Percentiles rank a stretch among this genome's conserved stretches.
phyloP scores from a whole-genome alignment of 92 coral and sea anemone species.

The Zoanthus sociatus region DNA sequence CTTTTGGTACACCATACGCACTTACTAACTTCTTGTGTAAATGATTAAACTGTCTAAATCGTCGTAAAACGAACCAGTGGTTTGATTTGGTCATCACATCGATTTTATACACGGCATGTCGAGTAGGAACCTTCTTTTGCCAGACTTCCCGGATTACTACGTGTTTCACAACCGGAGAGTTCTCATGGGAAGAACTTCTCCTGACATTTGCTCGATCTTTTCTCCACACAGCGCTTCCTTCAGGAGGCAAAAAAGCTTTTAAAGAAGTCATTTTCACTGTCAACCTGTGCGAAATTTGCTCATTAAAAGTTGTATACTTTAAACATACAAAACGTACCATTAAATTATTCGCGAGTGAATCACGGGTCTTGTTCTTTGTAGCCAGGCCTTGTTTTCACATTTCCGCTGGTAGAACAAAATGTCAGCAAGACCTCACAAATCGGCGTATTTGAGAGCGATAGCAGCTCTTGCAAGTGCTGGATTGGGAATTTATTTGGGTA shows the following conservation, averaged over 20 bases:
- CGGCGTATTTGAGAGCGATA: not conserved
- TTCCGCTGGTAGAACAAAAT: not conserved
- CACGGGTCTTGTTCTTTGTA: not conserved
- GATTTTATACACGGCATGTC: slow-evolving; percentile 96
- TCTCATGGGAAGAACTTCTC: slow-evolving; percentile 71
- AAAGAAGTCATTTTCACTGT: slow-evolving; percentile 82
- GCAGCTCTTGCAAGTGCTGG: slow-evolving; percentile 33
- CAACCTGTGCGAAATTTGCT: not conserved
- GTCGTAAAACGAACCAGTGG: slow-evolving; percentile 95
- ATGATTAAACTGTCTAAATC: slow-evolving; percentile 88
- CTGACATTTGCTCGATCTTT: slow-evolving; percentile 75
- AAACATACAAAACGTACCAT: not conserved
- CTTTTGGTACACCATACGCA: slow-evolving; percentile 90
- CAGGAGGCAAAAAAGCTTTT: slow-evolving; percentile 86
- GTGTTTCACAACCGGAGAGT: slow-evolving; percentile 82
- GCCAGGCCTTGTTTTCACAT: slow-evolving; percentile 21
- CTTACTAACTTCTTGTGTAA: slow-evolving; percentile 83
- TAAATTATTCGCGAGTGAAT: not conserved
- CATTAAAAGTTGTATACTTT: not conserved
- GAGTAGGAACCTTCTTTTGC: slow-evolving; percentile 86
- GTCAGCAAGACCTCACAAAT: slow-evolving; percentile 29
- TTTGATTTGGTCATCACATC: slow-evolving; percentile 98
- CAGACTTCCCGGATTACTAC: slow-evolving; percentile 97
- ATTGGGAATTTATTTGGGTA: slow-evolving; percentile 39
- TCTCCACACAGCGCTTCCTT: slow-evolving; percentile 95